phyloP scores from a whole-genome alignment of 1,140 invertebrate genomes.

The Harpegnathos saltator region DNA sequence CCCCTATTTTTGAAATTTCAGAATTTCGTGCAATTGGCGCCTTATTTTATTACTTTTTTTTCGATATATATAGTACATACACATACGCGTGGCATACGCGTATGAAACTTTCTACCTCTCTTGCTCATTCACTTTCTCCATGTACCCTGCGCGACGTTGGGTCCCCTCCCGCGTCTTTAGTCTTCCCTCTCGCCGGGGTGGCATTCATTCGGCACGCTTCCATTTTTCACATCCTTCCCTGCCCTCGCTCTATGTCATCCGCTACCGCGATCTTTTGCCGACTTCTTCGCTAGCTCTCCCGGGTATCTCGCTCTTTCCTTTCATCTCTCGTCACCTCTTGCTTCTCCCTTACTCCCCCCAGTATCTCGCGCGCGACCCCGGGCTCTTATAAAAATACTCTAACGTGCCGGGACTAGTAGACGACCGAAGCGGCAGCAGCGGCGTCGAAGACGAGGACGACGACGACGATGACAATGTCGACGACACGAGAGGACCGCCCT shows the following conservation, averaged over 20 bases:
- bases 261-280: slow-evolving; percentile 30
- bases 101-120: background rate
- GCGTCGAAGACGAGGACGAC: too few species aligned
- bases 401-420: slow-evolving; percentile 75
- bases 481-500: slow-evolving; percentile 28
- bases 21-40: too few species aligned
- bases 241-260: slow-evolving; percentile 34
- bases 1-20: too few species aligned
- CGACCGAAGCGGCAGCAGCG: slow-evolving; percentile 42
- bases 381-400: slow-evolving; percentile 72
- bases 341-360: slow-evolving; percentile 47
- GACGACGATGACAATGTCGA: slow-evolving; percentile 48
- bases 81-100: slow-evolving; percentile 10
- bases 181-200: slow-evolving; percentile 21
- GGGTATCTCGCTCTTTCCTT: slow-evolving; percentile 35
- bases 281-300: slow-evolving; percentile 27
- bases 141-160: slow-evolving; percentile 2
- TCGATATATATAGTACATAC: slow-evolving; percentile 14
- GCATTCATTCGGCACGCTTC: slow-evolving; percentile 40
- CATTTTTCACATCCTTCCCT: slow-evolving; percentile 64
- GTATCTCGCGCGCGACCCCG: slow-evolving; percentile 28
- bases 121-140: background rate
- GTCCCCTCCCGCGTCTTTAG: slow-evolving; percentile 23
- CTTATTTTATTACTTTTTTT: too few species aligned
- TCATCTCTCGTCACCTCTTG: slow-evolving; percentile 24